Percentiles rank a stretch among this genome's conserved stretches.
Evolutionary conservation across 2,113 vertebrate species (phyloP).

Genomic region (Azemiops feae): DNA sequence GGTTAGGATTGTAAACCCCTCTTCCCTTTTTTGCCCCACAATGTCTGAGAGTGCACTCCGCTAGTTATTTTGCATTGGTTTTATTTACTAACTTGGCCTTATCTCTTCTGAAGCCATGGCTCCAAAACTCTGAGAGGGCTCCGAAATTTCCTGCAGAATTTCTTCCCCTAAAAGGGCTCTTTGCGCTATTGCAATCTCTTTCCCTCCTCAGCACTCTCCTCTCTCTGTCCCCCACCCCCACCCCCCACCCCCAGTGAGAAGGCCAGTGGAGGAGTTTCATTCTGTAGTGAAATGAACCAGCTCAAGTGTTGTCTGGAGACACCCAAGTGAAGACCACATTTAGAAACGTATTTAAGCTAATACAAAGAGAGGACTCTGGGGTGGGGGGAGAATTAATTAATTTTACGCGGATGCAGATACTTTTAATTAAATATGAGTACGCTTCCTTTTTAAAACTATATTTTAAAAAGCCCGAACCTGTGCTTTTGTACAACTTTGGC

Average conservation of each 20-base stretch:
- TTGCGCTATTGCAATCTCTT: neutral
- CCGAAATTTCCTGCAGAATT: neutral
- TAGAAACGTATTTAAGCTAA: constrained; percentile 72
- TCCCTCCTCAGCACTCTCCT: neutral
- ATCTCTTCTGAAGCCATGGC: neutral
- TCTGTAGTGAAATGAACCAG: constrained; percentile 17
- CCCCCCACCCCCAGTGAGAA: neutral
- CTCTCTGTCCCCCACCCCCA: neutral
- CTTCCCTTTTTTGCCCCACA: neutral
- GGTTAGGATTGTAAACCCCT: neutral
- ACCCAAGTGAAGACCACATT: constrained; percentile 64
- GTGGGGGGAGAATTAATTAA: constrained; percentile 77
- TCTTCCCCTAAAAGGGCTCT: neutral
- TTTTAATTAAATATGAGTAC: constrained; percentile 76
- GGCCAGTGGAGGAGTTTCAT: constrained; percentile 31
- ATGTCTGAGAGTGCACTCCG: neutral
- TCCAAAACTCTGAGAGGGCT: neutral
- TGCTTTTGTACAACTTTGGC: neutral
- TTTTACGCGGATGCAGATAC: constrained; percentile 71
- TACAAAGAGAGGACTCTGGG: constrained; percentile 77
- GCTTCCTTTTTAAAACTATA: constrained; percentile 50
- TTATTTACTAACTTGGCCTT: neutral
- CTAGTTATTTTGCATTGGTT: neutral
- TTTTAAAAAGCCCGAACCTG: constrained; percentile 3
- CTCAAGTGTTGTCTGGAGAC: constrained; percentile 69